phyloP scores from a whole-genome alignment of 2,797 vertebrate species.

The Balearica regulorum region DNA sequence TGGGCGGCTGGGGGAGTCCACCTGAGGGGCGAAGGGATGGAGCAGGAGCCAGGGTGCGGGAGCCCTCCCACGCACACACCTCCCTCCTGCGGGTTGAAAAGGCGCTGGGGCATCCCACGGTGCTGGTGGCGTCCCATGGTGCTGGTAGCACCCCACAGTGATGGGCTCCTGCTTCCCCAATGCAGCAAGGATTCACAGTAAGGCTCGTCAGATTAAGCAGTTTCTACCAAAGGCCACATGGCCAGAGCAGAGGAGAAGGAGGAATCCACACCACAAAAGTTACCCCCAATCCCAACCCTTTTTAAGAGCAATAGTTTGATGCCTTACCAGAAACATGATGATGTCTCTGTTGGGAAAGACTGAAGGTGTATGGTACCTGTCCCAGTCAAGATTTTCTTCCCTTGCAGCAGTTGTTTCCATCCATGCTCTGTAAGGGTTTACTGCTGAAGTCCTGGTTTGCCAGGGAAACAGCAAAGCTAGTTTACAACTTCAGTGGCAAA shows the following conservation, averaged over 20 bases:
- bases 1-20: constrained; percentile 2
- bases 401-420: neutral
- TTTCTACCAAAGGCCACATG: neutral
- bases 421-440: neutral
- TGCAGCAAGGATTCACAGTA: neutral
- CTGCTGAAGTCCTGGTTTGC: neutral
- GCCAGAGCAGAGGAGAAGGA: neutral
- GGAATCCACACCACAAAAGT: neutral
- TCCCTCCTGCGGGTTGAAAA: neutral
- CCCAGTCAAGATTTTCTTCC: neutral
- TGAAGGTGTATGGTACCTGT: neutral
- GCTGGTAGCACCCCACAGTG: neutral
- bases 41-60: neutral
- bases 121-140: neutral
- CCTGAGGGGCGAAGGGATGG: neutral
- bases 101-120: neutral
- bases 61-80: rapidly evolving
- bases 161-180: neutral
- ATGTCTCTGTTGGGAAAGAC: neutral
- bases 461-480: neutral
- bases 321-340: neutral
- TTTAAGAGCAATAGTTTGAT: neutral
- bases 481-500: neutral
- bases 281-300: neutral
- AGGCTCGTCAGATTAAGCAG: neutral